Conservation (phyloP, 1,140 invertebrate genomes). For the Apis florea region DNA sequence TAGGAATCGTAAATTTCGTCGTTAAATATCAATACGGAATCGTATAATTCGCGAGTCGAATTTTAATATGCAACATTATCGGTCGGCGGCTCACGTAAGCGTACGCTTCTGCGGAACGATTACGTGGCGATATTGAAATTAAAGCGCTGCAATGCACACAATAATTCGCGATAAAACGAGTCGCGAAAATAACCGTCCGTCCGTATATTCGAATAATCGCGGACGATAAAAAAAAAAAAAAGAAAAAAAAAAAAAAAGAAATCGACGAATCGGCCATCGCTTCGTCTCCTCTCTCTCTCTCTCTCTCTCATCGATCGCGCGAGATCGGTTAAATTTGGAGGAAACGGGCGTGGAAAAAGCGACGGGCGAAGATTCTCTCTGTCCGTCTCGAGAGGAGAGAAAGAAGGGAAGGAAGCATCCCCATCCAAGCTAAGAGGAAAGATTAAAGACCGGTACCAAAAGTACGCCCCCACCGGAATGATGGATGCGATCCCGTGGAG, state of each 20-base stretch:
- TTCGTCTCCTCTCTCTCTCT: too few relatives aligned
- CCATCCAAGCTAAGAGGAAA: constrained; percentile 67
- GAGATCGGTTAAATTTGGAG: constrained; percentile 27
- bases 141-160: not conserved
- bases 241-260: too few relatives aligned
- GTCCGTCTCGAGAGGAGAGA: not conserved
- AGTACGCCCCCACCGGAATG: constrained; percentile 79
- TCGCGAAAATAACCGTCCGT: not conserved
- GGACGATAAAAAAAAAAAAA: too few relatives aligned
- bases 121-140: not conserved
- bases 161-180: too few relatives aligned
- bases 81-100: too few relatives aligned
- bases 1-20: constrained; percentile 1
- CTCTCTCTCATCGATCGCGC: not conserved
- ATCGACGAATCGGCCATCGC: not conserved
- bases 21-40: not conserved
- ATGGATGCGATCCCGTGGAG: constrained; percentile 77
- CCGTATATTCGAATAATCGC: too few relatives aligned
- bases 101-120: not conserved
- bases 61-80: not conserved
- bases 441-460: constrained; percentile 79
- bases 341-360: constrained; percentile 17
- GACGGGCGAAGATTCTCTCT: not conserved
- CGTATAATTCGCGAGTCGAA: not conserved
- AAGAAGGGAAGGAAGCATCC: constrained; percentile 53